Percentiles rank a stretch among this genome's conserved stretches.
phyloP scores from a whole-genome alignment of 2,888 invertebrate genomes.

The Epinotia ramella region DNA sequence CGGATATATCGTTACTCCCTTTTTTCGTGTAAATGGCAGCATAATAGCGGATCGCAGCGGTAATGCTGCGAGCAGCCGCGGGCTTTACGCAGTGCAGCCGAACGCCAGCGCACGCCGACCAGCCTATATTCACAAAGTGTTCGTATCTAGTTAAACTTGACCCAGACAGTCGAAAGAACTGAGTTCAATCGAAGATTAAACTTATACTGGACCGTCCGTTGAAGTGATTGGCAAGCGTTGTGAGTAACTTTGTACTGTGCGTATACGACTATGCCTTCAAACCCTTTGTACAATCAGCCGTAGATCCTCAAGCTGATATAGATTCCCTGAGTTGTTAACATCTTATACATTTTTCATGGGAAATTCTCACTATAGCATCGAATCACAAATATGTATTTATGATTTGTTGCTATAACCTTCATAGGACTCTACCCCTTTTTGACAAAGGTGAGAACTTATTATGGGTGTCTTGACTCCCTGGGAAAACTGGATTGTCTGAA shows the following conservation, averaged over 20 bases:
- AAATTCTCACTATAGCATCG: neutral
- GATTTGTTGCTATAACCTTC: neutral
- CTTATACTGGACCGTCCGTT: neutral
- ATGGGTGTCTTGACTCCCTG: neutral
- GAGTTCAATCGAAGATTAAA: neutral
- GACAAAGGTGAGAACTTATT: neutral
- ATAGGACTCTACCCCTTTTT: neutral
- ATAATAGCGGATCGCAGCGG: conserved; percentile 65
- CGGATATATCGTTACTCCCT: conserved; percentile 30
- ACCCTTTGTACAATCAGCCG: conserved; percentile 36
- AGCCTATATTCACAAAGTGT: conserved; percentile 35
- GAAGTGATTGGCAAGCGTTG: neutral
- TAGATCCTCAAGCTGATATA: conserved; percentile 12
- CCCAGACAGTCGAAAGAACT: neutral
- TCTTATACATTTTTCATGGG: neutral
- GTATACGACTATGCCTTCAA: conserved; percentile 57
- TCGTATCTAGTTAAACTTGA: neutral
- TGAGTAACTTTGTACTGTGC: conserved; percentile 46
- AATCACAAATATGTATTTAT: neutral
- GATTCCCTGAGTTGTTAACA: conserved; percentile 6
- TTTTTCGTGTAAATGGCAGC: conserved; percentile 47
- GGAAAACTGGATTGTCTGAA: no score
- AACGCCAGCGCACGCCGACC: conserved; percentile 51
- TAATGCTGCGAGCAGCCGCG: conserved; percentile 52
- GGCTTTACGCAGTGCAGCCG: conserved; percentile 53